Percentiles rank a stretch among this genome's conserved stretches.
Evolutionary conservation across 2,888 invertebrate species (phyloP).

Genomic region (Clepsis dumicolana): DNA sequence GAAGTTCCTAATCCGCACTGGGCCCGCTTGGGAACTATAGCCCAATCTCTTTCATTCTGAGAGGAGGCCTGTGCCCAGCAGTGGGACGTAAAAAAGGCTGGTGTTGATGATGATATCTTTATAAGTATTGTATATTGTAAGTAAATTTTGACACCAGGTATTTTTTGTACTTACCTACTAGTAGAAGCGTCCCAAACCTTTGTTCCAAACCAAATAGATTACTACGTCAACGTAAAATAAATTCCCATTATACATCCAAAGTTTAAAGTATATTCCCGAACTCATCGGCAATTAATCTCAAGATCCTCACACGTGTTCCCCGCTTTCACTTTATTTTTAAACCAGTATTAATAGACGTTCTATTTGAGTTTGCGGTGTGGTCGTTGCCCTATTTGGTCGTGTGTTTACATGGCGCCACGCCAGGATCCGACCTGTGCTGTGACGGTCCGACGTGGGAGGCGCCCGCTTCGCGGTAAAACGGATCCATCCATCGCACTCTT

Average conservation of each 20-base stretch:
- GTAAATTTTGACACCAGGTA: background rate
- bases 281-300: constrained; percentile 67
- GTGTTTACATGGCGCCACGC: constrained; percentile 80
- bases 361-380: constrained; percentile 77
- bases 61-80: too few species aligned
- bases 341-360: constrained; percentile 76
- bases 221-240: constrained; percentile 29
- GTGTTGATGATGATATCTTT: too few species aligned
- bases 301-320: constrained; percentile 72
- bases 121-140: too few species aligned
- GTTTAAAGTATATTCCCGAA: constrained; percentile 33
- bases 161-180: background rate
- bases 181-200: background rate
- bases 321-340: constrained; percentile 74
- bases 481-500: background rate
- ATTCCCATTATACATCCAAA: constrained; percentile 23
- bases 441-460: constrained; percentile 36
- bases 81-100: too few species aligned
- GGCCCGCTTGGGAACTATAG: too few species aligned
- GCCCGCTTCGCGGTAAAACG: constrained; percentile 34
- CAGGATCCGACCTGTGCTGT: constrained; percentile 52
- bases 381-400: constrained; percentile 84
- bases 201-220: background rate
- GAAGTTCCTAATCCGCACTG: too few species aligned
- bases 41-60: too few species aligned